Percentiles rank a stretch among this genome's conserved stretches.
Conservation (phyloP, 2,888 invertebrate genomes). For the Noctua fimbriata region DNA sequence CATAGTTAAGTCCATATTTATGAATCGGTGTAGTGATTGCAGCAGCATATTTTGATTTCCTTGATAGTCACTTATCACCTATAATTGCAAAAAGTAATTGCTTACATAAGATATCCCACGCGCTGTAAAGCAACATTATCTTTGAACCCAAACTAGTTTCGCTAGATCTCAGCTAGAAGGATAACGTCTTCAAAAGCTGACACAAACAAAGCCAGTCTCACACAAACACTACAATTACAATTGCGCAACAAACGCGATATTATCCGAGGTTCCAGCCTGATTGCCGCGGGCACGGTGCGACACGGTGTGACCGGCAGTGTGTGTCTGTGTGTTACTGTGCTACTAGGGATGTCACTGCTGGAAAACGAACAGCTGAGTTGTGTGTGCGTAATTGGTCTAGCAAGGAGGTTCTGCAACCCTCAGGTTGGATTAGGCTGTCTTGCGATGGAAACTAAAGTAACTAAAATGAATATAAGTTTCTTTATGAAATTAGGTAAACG, state of each 20-base stretch:
- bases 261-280: constrained; percentile 64
- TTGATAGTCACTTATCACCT: background rate
- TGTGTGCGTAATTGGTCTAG: constrained; percentile 36
- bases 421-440: background rate
- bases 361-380: constrained; percentile 27
- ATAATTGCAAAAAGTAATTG: background rate
- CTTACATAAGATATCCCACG: background rate
- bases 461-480: background rate
- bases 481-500: background rate
- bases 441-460: background rate
- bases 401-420: constrained; percentile 42
- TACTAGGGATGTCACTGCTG: constrained; percentile 41
- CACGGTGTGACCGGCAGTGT: constrained; percentile 44
- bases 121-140: background rate
- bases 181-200: constrained; percentile 23
- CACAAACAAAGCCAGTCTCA: constrained; percentile 29
- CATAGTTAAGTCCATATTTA: background rate
- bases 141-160: constrained; percentile 15
- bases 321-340: constrained; percentile 55
- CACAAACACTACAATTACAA: constrained; percentile 47
- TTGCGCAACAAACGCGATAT: constrained; percentile 51
- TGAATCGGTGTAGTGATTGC: background rate
- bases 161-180: constrained; percentile 19
- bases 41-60: background rate
- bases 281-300: constrained; percentile 51